Percentiles rank a stretch among this genome's conserved stretches.
phyloP scores from a whole-genome alignment of 2,888 invertebrate genomes.

The Eudasyphora cyanicolor region DNA sequence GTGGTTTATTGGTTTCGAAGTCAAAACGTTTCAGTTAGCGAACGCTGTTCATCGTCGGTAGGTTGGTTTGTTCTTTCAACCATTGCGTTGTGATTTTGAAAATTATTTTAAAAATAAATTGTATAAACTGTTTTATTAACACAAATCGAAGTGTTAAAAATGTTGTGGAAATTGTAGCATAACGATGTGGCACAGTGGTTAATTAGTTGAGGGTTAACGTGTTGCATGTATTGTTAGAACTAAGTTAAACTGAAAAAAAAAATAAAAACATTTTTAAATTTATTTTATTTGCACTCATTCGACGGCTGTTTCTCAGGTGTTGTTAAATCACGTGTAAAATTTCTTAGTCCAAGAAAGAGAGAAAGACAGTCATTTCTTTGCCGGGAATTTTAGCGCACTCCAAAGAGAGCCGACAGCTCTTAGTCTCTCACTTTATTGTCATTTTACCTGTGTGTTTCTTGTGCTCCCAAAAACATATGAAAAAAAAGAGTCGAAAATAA shows the following conservation, averaged over 20 bases:
- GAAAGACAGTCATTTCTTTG: not conserved
- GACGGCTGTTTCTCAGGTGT: slow-evolving; percentile 4
- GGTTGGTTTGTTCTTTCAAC: slow-evolving; percentile 39
- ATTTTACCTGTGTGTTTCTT: not conserved
- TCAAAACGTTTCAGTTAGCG: slow-evolving; percentile 64
- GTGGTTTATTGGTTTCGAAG: slow-evolving; percentile 67
- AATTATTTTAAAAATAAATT: not conserved
- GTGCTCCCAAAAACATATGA: not conserved
- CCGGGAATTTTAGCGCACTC: no score
- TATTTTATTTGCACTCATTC: slow-evolving; percentile 11
- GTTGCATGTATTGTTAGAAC: not conserved
- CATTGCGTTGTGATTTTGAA: slow-evolving; percentile 41
- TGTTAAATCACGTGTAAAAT: slow-evolving; percentile 21
- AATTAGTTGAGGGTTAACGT: no score
- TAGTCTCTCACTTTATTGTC: not conserved
- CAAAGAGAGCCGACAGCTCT: no score
- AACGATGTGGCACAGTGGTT: not conserved
- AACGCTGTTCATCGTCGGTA: slow-evolving; percentile 59
- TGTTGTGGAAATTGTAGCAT: not conserved
- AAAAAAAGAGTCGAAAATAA: not conserved
- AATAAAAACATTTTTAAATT: not conserved
- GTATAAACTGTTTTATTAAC: not conserved
- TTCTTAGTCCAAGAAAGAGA: not conserved
- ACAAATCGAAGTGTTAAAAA: not conserved
- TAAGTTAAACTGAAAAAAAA: not conserved